Base-by-base conservation (phyloP, 2,888 invertebrate genomes). In the Alentia gelatinosa region DNA sequence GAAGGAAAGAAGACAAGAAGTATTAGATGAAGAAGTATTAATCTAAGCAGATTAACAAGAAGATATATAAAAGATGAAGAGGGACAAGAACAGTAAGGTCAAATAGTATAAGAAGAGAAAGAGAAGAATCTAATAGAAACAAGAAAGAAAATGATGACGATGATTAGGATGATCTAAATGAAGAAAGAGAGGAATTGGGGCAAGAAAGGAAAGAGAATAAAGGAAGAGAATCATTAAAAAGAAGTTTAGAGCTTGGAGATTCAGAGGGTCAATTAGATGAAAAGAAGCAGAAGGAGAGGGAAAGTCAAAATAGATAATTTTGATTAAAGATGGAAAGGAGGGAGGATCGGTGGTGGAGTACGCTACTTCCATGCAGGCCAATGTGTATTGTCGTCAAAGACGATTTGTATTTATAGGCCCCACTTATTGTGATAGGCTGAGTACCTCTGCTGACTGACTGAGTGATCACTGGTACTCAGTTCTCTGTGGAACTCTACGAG, bases 371-470 rank as follows among this genome's bases (percentile, higher is more conserved):
- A 30, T 4, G n/a, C 26, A 33, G 74, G 5, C 15, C 3, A 39
- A 37, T 23, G 37, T 7, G 15, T 35, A 35, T 15, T n/a, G 79
- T 79, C 79, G 79, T 79, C 79, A 35, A 79, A 79, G 79, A 79
- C 79, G 79, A 23, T 79, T 5, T 79, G 79, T 79, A 79, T 79
- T 68, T 68, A 68, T 68, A 68, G 68, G 26, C 30, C 68, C 30
- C 23, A 12, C 5, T 30, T 30, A 79, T 79, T 79, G 79, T 79
- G 79, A 79, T 79, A 79, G 1, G 35, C 30, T 33, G 23, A 35
- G 35, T 79, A 39, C 37, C n/a, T 33, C 19, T 30, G 74, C 4
- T 74, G 74, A 74, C 33, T 33, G 74, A 1, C 26, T 1, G 26
- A 15, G 33, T 74, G 33, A 74, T 33, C 19, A 74, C 74, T 74